Conservation (phyloP, 2,888 invertebrate species). For the Aphrophora alni region DNA sequence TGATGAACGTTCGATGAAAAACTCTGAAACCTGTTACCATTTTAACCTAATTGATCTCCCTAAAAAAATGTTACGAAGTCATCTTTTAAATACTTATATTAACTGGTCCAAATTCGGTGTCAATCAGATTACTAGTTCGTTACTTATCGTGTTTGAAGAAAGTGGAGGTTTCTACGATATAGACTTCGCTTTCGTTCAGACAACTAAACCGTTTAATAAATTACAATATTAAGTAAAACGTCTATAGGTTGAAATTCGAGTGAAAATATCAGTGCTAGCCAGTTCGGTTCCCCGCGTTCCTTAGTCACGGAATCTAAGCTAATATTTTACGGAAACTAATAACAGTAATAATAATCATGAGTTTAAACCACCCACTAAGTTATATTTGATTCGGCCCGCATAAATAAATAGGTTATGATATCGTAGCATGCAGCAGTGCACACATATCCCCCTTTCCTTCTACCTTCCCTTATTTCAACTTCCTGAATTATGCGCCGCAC, state of each 20-base stretch:
- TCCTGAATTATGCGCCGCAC: neutral
- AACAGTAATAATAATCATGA: conserved; percentile 9
- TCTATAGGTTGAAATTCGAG: neutral
- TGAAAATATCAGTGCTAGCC: neutral
- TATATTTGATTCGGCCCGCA: neutral
- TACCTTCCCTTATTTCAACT: neutral
- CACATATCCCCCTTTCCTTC: neutral
- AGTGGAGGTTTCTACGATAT: too few relatives aligned
- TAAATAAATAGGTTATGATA: conserved; percentile 9
- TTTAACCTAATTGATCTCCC: too few relatives aligned
- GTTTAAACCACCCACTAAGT: conserved; percentile 9
- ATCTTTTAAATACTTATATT: too few relatives aligned
- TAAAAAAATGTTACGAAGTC: too few relatives aligned
- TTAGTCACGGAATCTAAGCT: conserved; percentile 2
- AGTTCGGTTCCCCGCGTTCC: neutral
- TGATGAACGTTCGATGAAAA: too few relatives aligned
- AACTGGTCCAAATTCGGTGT: too few relatives aligned
- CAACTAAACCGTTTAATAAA: neutral
- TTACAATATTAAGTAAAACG: neutral
- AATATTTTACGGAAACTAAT: neutral
- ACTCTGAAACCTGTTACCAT: too few relatives aligned
- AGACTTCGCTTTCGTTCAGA: too few relatives aligned
- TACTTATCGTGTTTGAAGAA: too few relatives aligned
- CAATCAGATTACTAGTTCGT: too few relatives aligned
- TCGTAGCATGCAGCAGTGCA: neutral